A percentile compares a stretch with the other conserved stretches of the same genome.
These are phyloP conservation scores for Eubasilissa regina DNA, from an alignment of 1,140 invertebrate genomes.

Conservation along the genomic window DNA sequence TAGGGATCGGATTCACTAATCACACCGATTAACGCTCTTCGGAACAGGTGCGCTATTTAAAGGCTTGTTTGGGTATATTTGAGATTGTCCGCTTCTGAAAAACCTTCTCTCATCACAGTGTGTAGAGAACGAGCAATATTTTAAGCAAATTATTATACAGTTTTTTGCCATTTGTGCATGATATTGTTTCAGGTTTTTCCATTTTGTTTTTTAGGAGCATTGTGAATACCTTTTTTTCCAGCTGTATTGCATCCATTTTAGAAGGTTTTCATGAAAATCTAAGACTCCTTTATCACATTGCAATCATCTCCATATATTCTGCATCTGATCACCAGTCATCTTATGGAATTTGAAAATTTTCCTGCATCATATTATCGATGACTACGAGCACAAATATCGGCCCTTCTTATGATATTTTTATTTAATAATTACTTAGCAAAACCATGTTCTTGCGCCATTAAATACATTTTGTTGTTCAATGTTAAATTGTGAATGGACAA, in stretches of 20 bases:
- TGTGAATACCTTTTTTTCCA: constrained; percentile 42
- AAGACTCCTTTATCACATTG: constrained; percentile 4
- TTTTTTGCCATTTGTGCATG: constrained; percentile 36
- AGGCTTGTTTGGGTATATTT: too few species aligned
- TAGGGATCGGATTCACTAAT: too few species aligned
- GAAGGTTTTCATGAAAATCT: background rate
- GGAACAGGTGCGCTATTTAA: too few species aligned
- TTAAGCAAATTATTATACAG: too few species aligned
- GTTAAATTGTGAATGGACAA: too few species aligned
- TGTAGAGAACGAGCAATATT: too few species aligned
- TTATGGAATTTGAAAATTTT: constrained; percentile 17
- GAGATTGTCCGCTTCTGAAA: too few species aligned
- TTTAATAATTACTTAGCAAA: background rate
- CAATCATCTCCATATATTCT: constrained; percentile 16
- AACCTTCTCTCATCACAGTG: too few species aligned
- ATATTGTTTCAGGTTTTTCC: constrained; percentile 44
- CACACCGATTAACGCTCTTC: too few species aligned
- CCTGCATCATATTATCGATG: constrained; percentile 11
- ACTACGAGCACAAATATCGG: background rate
- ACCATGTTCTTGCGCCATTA: background rate
- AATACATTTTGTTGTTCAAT: too few species aligned
- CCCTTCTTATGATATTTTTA: background rate
- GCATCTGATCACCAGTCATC: constrained; percentile 39
- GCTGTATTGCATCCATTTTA: constrained; percentile 39
- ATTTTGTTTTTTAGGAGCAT: constrained; percentile 36